Percentiles rank a stretch among this genome's conserved stretches.
Conservation (phyloP, 2,797 vertebrate genomes). For the Neomorphus geoffroyi region DNA sequence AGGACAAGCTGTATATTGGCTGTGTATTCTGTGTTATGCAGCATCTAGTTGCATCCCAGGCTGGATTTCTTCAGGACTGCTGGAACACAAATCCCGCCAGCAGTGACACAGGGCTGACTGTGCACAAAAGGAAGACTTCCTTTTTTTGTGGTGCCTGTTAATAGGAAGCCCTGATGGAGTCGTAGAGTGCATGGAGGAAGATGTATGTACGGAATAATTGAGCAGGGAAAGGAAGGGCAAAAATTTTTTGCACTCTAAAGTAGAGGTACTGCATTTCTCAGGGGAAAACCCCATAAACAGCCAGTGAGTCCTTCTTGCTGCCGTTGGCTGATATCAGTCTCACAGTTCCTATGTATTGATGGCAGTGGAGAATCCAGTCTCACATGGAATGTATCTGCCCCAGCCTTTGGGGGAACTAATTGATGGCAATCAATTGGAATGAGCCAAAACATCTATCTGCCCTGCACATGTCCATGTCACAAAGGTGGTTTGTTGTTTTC, state of each 20-base stretch:
- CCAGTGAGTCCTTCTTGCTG: not conserved
- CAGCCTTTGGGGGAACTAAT: not conserved
- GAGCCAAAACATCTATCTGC: not conserved
- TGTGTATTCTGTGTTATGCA: not conserved
- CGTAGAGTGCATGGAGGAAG: not conserved
- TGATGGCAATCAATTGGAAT: not conserved
- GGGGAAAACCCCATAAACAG: not conserved
- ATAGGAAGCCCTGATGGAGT: constrained; percentile 8
- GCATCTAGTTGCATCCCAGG: not conserved
- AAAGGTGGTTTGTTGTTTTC: not conserved
- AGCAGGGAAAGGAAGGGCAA: not conserved
- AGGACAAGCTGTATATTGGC: not conserved
- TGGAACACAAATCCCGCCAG: not conserved
- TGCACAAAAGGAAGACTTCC: constrained; percentile 18
- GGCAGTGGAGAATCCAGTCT: not conserved
- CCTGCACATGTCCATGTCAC: not conserved
- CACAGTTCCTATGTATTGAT: not conserved
- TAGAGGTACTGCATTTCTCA: not conserved
- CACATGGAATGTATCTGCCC: not conserved
- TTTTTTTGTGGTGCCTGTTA: not conserved
- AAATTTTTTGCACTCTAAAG: not conserved
- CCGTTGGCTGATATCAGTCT: not conserved
- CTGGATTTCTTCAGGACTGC: not conserved
- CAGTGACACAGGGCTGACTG: not conserved
- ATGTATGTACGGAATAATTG: not conserved